Evolutionary conservation across 2,113 vertebrate species (phyloP), one percentile per base, ranked within the genome.

Genomic region (Festucalex cinctus): DNA sequence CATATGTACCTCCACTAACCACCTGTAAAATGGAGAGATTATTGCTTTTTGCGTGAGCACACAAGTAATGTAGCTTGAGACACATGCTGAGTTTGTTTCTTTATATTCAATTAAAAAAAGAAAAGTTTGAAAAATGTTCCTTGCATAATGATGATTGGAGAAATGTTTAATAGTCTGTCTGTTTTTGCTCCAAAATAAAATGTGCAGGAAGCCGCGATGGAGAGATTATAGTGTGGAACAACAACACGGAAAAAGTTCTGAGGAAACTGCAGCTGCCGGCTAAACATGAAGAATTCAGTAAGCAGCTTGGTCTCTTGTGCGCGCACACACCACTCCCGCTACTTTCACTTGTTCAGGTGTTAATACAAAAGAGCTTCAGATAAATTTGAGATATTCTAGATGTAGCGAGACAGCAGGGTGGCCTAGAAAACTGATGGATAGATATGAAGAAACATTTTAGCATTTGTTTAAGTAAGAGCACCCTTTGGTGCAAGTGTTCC

Each of bases 191-290:
- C 35, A 20, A 36, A 61, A 22, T n/a, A 3, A 22, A 61, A 39
- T 68, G 37, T 67, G 7, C 81, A 92, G 90, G 91, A 54, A 91
- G 90, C 72, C 85, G 69, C 1, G 85, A 91, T 84, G 92, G 92
- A 36, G 89, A 92, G 87, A 91, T 93, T 57, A 61, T 89, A 54
- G 79, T 94, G 41, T 93, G 92, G 92, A 93, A 92, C 28, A 94
- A 72, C 69, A 88, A 76, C 69, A 92, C 92, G 57, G 91, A 92
- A 83, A 94, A 89, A n/a, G 84, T 87, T 77, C 58, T 74, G 64
- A 78, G 85, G 58, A 90, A 92, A 73, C 86, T 91, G 53, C 35
- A 26, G 26, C 83, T 81, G 49, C 67, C 59, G 62, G 63, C 76
- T 63, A 78, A 80, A 71, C 65, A 58, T 2, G 63, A 76, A 44